Conservation (phyloP, 2,888 invertebrate genomes). For the Dusona sp. region DNA sequence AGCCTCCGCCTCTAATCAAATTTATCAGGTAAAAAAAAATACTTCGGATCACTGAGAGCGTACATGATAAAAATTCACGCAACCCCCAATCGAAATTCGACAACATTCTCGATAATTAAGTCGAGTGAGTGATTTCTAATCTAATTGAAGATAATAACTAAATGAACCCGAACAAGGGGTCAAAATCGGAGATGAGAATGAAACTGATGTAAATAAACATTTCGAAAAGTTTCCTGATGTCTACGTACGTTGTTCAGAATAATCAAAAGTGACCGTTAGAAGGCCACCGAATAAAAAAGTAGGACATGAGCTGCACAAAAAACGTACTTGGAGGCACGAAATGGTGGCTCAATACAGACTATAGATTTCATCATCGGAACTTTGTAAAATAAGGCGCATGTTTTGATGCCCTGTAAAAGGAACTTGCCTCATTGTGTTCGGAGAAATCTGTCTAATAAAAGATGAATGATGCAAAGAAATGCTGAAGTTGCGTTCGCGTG, state of each 20-base stretch:
- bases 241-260: background rate
- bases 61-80: background rate
- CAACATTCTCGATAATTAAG: background rate
- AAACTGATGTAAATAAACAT: background rate
- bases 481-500: conserved; percentile 20
- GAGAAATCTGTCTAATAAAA: conserved; percentile 32
- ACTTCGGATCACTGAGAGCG: conserved; percentile 5
- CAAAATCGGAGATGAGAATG: background rate
- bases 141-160: background rate
- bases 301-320: background rate
- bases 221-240: background rate
- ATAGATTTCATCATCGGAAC: conserved; percentile 68
- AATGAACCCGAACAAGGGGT: background rate
- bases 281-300: background rate
- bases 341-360: conserved; percentile 51
- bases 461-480: conserved; percentile 60
- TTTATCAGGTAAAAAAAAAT: background rate
- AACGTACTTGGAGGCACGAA: conserved; percentile 15
- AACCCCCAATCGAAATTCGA: no score
- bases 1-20: background rate
- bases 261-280: background rate
- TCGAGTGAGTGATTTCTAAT: background rate
- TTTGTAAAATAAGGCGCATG: conserved; percentile 11
- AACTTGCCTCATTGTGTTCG: conserved; percentile 39
- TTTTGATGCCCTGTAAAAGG: conserved; percentile 12